A percentile compares a stretch with the other conserved stretches of the same genome.
These are phyloP conservation scores for Lasioglossum oenotherae DNA, from an alignment of 2,888 invertebrate genomes.

Conservation along the genomic window DNA sequence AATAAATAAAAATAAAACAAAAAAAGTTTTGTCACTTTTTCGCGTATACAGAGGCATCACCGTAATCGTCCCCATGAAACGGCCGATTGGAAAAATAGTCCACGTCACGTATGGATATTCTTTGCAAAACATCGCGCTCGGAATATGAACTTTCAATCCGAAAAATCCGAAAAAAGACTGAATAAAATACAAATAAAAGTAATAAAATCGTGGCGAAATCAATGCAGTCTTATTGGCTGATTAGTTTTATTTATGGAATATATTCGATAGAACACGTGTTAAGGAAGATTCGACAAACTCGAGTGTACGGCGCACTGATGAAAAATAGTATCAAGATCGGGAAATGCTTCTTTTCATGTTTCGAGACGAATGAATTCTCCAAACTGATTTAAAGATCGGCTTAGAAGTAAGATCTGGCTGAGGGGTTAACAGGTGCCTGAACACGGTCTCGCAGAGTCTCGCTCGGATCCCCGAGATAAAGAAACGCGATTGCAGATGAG, in stretches of 20 bases:
- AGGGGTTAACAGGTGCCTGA: constrained; percentile 13
- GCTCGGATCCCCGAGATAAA: background rate
- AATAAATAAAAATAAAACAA: background rate
- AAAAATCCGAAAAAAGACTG: background rate
- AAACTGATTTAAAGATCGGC: constrained; percentile 9
- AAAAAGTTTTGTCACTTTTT: background rate
- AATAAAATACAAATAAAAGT: background rate
- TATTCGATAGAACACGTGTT: background rate
- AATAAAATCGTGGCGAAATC: no score
- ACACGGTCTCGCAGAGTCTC: background rate
- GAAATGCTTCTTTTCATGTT: background rate
- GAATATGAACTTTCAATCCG: background rate
- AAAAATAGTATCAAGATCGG: background rate
- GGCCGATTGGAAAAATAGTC: background rate
- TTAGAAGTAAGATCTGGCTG: constrained; percentile 20
- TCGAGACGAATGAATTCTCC: background rate
- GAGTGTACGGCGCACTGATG: background rate
- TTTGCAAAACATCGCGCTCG: background rate
- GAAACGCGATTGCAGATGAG: constrained; percentile 17
- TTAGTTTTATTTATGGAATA: background rate
- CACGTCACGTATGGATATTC: background rate
- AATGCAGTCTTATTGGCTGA: no score
- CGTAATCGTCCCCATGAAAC: background rate
- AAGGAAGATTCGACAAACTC: background rate
- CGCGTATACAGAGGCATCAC: background rate